Percentiles rank a stretch among this genome's conserved stretches.
Evolutionary conservation across 2,113 vertebrate species (phyloP).

Genomic region (Eurypyga helias): DNA sequence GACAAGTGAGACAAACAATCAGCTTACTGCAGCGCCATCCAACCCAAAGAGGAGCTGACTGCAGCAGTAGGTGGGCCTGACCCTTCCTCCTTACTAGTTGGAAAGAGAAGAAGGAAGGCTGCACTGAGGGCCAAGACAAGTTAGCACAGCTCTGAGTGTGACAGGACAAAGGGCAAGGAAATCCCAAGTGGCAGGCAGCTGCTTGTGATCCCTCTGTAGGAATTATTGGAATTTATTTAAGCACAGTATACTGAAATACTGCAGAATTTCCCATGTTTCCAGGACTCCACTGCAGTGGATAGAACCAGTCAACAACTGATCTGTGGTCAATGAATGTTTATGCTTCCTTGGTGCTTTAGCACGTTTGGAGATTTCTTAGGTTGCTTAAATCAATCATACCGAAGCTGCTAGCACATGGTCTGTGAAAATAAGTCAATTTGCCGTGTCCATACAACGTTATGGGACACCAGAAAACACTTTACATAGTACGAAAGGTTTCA

Average conservation of each 20-base stretch:
- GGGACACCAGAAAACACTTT: neutral
- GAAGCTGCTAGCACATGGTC: neutral
- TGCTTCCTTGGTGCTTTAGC: neutral
- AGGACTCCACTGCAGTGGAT: neutral
- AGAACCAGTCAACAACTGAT: neutral
- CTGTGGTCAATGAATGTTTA: neutral
- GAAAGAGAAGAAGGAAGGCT: neutral
- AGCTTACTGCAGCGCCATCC: neutral
- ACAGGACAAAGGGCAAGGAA: neutral
- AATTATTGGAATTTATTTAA: neutral
- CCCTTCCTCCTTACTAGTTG: accelerated
- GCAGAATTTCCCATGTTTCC: neutral
- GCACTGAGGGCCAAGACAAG: neutral
- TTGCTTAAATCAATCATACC: neutral
- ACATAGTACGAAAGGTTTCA: neutral
- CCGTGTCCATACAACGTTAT: neutral
- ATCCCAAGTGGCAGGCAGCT: neutral
- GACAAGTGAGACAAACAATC: neutral
- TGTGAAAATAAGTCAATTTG: neutral
- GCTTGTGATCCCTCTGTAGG: neutral
- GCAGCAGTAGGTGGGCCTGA: neutral
- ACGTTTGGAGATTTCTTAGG: neutral
- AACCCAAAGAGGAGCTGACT: neutral
- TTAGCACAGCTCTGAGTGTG: neutral
- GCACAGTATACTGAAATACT: neutral